Evolutionary conservation across 2,797 vertebrate species (phyloP), one percentile per base, ranked within the genome.

Genomic region (Helostoma temminkii): DNA sequence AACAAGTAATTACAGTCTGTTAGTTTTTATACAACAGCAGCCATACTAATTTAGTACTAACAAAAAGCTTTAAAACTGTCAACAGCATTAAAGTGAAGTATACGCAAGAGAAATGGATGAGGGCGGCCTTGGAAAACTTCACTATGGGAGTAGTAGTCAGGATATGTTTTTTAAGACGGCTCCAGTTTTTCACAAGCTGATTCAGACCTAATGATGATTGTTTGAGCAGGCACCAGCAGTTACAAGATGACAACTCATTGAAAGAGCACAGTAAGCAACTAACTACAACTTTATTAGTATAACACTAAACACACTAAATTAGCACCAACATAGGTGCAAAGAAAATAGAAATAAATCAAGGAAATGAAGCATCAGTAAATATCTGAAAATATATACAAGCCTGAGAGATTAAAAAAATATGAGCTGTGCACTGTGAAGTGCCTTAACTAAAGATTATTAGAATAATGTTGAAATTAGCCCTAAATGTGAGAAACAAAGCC

Each of bases 121-220:
- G 45, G 21, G 5, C 19, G 4, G 28, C 28, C 43, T 72, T 80
- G 74, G 82, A 76, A 47, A 57, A n/a, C 49, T 26, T 36, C 66
- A 57, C 60, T 72, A 39, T 45, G 73, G 79, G 81, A 85, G 79
- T 75, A 84, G 69, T 76, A 81, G 82, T 81, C 75, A 83, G 71
- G 67, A 63, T 69, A 52, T 9, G 70, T 74, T 78, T n/a, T 82
- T 58, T 63, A 28, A 36, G 47, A 62, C 53, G 73, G 42, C 61
- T 83, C 60, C 52, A 73, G 73, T 61, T 81, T 85, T 76, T 82
- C 72, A 70, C 56, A 42, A 60, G 65, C 28, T 9, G 18, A 63
- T 80, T 60, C 43, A 26, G 37, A 43, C 26, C 34, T 4, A 18
- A 57, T n/a, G 6, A 8, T 6, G 22, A 53, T 22, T n/a, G n/a